Evolutionary conservation across 2,113 vertebrate genomes (phyloP), one percentile per base, ranked within the genome.

Genomic region (Leptobrachium ailaonicum): DNA sequence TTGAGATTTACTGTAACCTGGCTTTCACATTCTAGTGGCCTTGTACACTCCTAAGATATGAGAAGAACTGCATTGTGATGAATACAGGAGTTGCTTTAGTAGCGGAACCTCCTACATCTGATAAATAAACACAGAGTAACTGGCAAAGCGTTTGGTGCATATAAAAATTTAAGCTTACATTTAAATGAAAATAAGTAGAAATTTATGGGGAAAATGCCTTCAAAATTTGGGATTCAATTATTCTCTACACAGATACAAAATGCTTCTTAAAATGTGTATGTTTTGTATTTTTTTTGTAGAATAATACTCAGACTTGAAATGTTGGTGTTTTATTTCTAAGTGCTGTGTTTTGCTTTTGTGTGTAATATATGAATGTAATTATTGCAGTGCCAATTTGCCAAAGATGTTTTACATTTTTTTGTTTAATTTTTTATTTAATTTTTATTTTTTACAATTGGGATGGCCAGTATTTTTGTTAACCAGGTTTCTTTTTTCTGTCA

Each of bases 351-450:
- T 94, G 93, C 92, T 94, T 94, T 93, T 91, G 92, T 94, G 93
- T 92, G 96, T 98, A 94, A 96, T 98, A 98, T 98, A 95, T 97
- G 96, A 98, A 98, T 99, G 97, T 98, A 98, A 95, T 97, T 95
- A 96, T 96, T 96, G 95, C 96, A 94, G 96, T 98, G 96, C 94
- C 92, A 95, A 96, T 97, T 98, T 99, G 97, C 97, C 97, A 99
- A 99, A 99, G 97, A 99, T 95, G 94, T 96, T 89, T 87, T 94
- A 94, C 89, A 89, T 94, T 90, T 95, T 89, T 94, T 90, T 83
- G 85, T 84, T 68, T 90, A 86, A 87, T 84, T 86, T 89, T 4
- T 66, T 90, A 87, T 32, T 32, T 32, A 32, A 32, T 32, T 32
- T 32, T 32, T 32, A 32, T 32, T 32, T 32, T 84, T 84, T 72